Base-by-base conservation (phyloP, 2,888 invertebrate species). In the Xanthorhoe designata region DNA sequence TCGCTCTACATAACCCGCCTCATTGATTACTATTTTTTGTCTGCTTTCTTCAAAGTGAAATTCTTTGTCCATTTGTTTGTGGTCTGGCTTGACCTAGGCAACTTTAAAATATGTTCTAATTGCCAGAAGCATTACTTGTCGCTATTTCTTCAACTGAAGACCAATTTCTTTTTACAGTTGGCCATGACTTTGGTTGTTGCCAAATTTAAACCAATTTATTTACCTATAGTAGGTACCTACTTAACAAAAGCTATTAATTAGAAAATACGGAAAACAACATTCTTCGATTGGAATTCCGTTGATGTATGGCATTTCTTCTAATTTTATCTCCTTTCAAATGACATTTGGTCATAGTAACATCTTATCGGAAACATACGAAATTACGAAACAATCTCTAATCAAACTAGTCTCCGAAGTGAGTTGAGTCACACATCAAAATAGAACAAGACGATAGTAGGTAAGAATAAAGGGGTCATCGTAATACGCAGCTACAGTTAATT, bases 81-180 rank as follows among this genome's bases (percentile, higher is more conserved):
- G 84, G 77, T 85, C 85, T 84, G 87, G 86, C 86, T 84, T 89
- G 88, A 89, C 88, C 88, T 84, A 84, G 79, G 85, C 66, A 65
- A 61, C 32, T 73, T 49, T 51, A 1, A 29, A 49, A 45, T 38
- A 35, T 35, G 19, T 17, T 10, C 62, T 73, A 74, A 81, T 87
- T 86, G 84, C 77, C 78, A 76, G 79, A 82, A 78, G 74, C 75
- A 75, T 42, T 13, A 42, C 76, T 56, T 53, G 1, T 47, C 45
- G 15, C 13, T 42, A 42, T 13, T 17, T 7, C 47, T 17, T 47
- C 47, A 17, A 17, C 17, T 47, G 47, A 15, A 5, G 7, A 45
- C 15, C 3, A 15, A 45, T 45, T 15, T 45, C 8, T 45, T n/a
- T 42, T 15, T 15, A 47, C 15, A 47, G 17, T 47, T 47, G 8